Evolutionary conservation across 2,888 invertebrate genomes (phyloP), one percentile per base, ranked within the genome.

Genomic region (Tiliacea aurago): DNA sequence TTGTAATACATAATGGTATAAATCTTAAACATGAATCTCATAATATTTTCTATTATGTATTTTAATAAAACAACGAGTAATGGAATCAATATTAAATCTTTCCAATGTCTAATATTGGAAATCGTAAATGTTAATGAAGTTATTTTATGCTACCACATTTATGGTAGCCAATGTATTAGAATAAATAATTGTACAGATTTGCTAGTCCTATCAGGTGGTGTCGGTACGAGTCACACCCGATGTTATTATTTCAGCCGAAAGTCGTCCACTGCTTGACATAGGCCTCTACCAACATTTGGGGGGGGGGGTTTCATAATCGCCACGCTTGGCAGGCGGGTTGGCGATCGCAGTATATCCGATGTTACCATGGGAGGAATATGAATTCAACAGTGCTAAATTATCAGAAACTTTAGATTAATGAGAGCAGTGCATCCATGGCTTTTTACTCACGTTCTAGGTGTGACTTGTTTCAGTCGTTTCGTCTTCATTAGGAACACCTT

Each of bases 21-120:
- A 53, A 33, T 53, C 18, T 33, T 20, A 53, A 68, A 76, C 76
- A 75, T 23, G 47, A 74, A 10, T 74, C 2, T 18, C 23, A n/a
- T 56, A 58, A 49, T 37, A 43, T 56, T 56, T 75, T 58, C 45
- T 58, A 37, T 37, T 66, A 4, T 75, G 56, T 73, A 41, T 67
- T 76, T 51, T 53, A 67, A 41, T 67, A 59, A 76, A 68, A 47
- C n/a, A 53, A 28, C 18, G 23, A 5, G 18, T 56, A 49, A 45
- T 45, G 45, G 13, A 73, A 58, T 49, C 73, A 74, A 73, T 73
- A 28, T 2, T 49, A 73, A 9, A 49, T 49, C 49, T 56, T 73
- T 7, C 73, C 41, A 56, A 43, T 64, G 20, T 56, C 3, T 41
- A 11, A 33, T 61, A 72, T 61, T 37, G 37, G 15, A 62, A 55